These are phyloP conservation scores for Toxotes chatareus DNA, from an alignment of 2,113 vertebrate genomes.

Conservation along the genomic window DNA sequence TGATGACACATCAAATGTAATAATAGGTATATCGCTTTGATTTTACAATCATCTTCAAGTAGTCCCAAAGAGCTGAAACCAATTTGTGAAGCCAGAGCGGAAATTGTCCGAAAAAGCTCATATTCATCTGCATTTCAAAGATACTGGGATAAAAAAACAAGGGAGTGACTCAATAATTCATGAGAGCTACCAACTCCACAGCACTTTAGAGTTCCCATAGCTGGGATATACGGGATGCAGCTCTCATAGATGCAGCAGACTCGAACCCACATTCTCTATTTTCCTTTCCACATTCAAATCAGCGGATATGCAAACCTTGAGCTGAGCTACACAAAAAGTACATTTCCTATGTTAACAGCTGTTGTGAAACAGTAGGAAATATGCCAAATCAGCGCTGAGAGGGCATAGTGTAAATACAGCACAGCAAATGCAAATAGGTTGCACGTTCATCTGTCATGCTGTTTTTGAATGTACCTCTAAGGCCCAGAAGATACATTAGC, in stretches of 20 bases:
- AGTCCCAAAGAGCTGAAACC: slow-evolving; percentile 29
- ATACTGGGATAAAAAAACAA: slow-evolving; percentile 35
- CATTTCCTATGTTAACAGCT: slow-evolving; percentile 31
- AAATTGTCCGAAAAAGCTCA: slow-evolving; percentile 10
- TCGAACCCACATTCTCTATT: background rate
- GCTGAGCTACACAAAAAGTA: slow-evolving; percentile 47
- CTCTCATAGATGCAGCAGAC: slow-evolving; percentile 18
- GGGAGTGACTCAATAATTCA: slow-evolving; percentile 72
- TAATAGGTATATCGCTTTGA: background rate
- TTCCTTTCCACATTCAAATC: slow-evolving; percentile 27
- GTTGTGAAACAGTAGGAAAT: slow-evolving; percentile 16
- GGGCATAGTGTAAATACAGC: background rate
- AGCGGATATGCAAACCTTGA: slow-evolving; percentile 34
- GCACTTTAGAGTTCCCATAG: slow-evolving; percentile 34
- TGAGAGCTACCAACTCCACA: slow-evolving; percentile 58
- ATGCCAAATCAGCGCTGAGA: slow-evolving; percentile 1
- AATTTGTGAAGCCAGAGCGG: slow-evolving; percentile 14
- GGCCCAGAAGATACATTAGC: background rate
- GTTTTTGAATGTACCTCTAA: background rate
- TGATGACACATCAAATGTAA: slow-evolving; percentile 27
- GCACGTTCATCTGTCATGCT: background rate
- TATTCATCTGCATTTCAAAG: slow-evolving; percentile 57
- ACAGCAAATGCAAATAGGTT: background rate
- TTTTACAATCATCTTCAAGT: slow-evolving; percentile 13
- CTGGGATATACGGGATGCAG: slow-evolving; percentile 16